Conservation (phyloP, 2,797 vertebrate genomes). For the Mormyrops attenuatus region DNA sequence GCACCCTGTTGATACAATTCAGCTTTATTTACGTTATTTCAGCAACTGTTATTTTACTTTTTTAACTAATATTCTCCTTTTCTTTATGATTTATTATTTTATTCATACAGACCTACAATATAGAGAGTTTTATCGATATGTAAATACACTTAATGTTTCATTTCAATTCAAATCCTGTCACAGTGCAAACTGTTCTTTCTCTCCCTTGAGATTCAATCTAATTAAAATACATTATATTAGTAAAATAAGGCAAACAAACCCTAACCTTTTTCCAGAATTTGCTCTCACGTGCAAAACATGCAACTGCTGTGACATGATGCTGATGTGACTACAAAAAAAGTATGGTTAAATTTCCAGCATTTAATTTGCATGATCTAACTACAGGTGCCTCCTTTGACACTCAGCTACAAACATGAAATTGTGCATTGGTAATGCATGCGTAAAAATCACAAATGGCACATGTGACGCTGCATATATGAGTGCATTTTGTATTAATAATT, state of each 20-base stretch:
- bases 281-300: neutral
- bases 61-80: neutral
- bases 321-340: neutral
- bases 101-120: neutral
- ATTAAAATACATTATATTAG: neutral
- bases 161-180: neutral
- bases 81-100: neutral
- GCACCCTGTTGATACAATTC: neutral
- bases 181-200: neutral
- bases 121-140: neutral
- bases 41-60: neutral
- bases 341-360: neutral
- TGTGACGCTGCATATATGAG: neutral
- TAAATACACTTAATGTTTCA: neutral
- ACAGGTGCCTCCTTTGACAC: neutral
- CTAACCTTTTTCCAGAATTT: neutral
- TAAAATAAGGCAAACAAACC: neutral
- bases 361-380: neutral
- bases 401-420: neutral
- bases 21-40: neutral
- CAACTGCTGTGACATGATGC: neutral
- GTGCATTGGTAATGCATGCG: neutral
- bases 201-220: neutral
- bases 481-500: neutral
- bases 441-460: neutral